These are phyloP conservation scores for Acanthosoma haemorrhoidale DNA, from an alignment of 2,888 invertebrate genomes.

Conservation along the genomic window DNA sequence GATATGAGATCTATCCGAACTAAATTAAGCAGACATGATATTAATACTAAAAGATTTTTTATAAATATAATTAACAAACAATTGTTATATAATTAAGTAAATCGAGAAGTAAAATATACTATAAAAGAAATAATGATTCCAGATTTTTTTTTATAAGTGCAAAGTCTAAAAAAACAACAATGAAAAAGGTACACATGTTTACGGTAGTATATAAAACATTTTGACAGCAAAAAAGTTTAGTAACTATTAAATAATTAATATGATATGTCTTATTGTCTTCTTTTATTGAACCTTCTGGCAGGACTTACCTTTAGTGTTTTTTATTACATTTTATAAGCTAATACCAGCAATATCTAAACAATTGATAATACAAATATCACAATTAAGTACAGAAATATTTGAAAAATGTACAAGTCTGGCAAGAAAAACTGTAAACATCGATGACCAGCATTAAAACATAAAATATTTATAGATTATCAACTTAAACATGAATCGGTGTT, in stretches of 20 bases:
- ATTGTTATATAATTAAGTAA: conserved; percentile 21
- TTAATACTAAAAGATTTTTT: conserved; percentile 11
- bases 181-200: not conserved
- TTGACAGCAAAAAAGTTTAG: not conserved
- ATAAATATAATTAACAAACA: not conserved
- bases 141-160: not conserved
- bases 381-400: not conserved
- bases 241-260: not conserved
- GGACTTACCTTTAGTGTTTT: not conserved
- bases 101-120: not conserved
- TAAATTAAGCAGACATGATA: conserved; percentile 27
- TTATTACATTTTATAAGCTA: not conserved
- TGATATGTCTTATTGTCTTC: conserved; percentile 21
- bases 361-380: not conserved
- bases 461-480: not conserved
- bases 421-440: conserved; percentile 13
- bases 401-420: conserved; percentile 8
- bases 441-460: not conserved
- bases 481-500: not conserved
- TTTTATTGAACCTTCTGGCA: not conserved
- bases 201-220: not conserved
- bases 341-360: not conserved
- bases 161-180: not conserved
- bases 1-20: conserved; percentile 29
- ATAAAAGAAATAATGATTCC: conserved; percentile 1